Conservation (phyloP, 2,113 vertebrate species). For the Thalassarche chlororhynchos region DNA sequence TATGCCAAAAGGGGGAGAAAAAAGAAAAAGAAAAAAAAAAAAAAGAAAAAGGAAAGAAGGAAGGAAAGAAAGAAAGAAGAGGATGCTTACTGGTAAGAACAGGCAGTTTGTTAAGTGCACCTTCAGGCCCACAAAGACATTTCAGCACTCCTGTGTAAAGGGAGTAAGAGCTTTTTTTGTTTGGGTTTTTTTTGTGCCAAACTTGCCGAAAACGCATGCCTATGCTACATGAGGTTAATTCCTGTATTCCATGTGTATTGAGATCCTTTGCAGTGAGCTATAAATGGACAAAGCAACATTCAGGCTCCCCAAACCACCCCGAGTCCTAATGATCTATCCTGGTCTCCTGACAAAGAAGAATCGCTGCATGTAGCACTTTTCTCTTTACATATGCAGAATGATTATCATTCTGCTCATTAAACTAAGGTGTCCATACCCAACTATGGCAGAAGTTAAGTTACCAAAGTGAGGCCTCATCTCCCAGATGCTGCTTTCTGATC, state of each 20-base stretch:
- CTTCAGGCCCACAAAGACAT: conserved; percentile 80
- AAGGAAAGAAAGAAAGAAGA: neutral
- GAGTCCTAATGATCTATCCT: neutral
- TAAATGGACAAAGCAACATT: conserved; percentile 57
- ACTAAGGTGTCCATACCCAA: neutral
- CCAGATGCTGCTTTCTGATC: neutral
- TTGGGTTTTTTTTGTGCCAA: neutral
- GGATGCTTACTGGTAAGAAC: conserved; percentile 33
- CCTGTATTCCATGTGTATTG: conserved; percentile 23
- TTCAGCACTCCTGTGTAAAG: conserved; percentile 61
- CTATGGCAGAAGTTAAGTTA: neutral
- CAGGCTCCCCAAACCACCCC: conserved; percentile 11
- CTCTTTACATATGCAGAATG: conserved; percentile 21
- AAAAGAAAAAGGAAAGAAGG: neutral
- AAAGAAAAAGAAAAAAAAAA: neutral
- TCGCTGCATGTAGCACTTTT: conserved; percentile 24
- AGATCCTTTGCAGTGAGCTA: conserved; percentile 39
- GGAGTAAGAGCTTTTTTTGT: conserved; percentile 7
- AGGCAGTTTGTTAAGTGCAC: conserved; percentile 75
- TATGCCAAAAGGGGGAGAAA: neutral
- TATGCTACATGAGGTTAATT: conserved; percentile 64
- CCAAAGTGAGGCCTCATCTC: neutral
- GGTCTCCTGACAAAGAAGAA: neutral
- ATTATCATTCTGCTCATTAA: conserved; percentile 1
- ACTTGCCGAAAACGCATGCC: conserved; percentile 51